Evolutionary conservation across 2,888 invertebrate genomes (phyloP), one percentile per base, ranked within the genome.

Genomic region (Rhogogaster chlorosoma): DNA sequence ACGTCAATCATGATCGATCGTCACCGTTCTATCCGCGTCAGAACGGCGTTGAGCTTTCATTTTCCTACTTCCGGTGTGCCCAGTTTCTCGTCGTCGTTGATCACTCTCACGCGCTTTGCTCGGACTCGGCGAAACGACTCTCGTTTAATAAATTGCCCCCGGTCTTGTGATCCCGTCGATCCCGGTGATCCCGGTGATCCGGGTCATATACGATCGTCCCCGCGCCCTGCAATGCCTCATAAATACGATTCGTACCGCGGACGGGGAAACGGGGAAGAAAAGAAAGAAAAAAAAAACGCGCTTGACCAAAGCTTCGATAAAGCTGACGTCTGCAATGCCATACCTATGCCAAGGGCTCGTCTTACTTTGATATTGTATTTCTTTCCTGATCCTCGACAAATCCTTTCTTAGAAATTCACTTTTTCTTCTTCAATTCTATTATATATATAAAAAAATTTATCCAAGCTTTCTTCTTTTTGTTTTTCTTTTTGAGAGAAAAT

Each of bases 91-190:
- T 71, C 71, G 71, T 42, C 57, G 61, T 80, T 80, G 78, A 80
- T 80, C 61, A 80, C 78, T 80, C 38, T 80, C 57, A 22, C 78
- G 49, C 78, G 49, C 29, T 49, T 45, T 49, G n/a, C 57, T 80
- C 57, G 22, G 2, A 77, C 26, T 80, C 57, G 57, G 36, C 22
- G 61, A 80, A 80, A 80, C 61, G 78, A 80, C 36, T 57, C 61
- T 80, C 78, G 78, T 80, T 57, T 80, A 80, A 80, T 80, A 80
- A 80, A 80, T 80, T 80, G 78, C 78, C 78, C 6, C 61, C 6
- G 36, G 78, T 38, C 36, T 32, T 15, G 61, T 61, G 78, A 80
- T 80, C 78, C 78, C 78, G 78, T 36, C 45, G 78, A 80, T 80
- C 78, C 78, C 61, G 18, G 78, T 80, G 78, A 80, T 80, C 61